Conservation (phyloP, 2,797 vertebrate genomes). For the Melanotaenia boesemani region DNA sequence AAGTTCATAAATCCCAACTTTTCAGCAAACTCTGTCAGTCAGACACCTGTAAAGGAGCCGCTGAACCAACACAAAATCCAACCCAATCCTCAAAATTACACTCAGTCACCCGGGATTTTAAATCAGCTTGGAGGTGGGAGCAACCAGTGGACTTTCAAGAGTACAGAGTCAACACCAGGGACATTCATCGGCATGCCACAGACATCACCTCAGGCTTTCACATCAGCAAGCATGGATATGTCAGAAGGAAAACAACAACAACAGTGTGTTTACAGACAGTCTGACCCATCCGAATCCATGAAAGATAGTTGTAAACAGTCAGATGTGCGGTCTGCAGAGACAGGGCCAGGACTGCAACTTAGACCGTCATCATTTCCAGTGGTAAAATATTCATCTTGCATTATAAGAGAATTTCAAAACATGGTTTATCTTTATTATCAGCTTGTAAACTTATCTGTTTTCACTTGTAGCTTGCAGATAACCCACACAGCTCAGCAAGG, state of each 20-base stretch:
- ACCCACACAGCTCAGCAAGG: conserved; percentile 29
- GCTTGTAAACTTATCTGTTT: conserved; percentile 7
- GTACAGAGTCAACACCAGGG: background rate
- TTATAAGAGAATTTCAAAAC: background rate
- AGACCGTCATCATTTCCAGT: conserved; percentile 19
- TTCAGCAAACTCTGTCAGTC: conserved; percentile 32
- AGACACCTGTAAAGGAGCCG: conserved; percentile 34
- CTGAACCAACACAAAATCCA: conserved; percentile 8
- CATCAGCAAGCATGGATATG: conserved; percentile 42
- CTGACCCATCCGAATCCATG: conserved; percentile 65
- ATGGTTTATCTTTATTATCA: background rate
- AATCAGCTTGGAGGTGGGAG: conserved; percentile 18
- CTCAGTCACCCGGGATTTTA: conserved; percentile 15
- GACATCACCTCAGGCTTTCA: conserved; percentile 24
- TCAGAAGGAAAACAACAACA: conserved; percentile 32
- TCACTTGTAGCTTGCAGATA: conserved; percentile 47
- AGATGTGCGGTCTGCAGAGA: conserved; percentile 22
- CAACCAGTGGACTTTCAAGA: conserved; percentile 38
- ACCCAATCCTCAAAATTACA: conserved; percentile 1
- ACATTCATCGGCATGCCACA: conserved; percentile 20
- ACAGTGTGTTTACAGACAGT: conserved; percentile 1
- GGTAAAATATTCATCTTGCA: conserved; percentile 48
- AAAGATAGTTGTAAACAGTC: conserved; percentile 48
- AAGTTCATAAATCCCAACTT: conserved; percentile 69
- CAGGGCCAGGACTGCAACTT: background rate